Evolutionary conservation across 2,797 vertebrate genomes (phyloP).

Genomic region (Phrynocephalus guinanensis): DNA sequence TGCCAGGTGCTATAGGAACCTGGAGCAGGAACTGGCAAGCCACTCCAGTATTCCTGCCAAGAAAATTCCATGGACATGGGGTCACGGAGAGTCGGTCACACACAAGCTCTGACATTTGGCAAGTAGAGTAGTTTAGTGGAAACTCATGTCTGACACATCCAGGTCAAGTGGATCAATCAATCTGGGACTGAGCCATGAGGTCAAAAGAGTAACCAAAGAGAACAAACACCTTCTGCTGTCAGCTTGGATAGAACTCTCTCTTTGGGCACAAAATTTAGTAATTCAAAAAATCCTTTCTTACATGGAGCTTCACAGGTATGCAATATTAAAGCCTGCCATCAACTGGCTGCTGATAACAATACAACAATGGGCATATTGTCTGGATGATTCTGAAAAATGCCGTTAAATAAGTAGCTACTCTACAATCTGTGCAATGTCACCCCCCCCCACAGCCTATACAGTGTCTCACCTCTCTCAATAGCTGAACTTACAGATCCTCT

Average conservation of each 20-base stretch:
- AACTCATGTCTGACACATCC: background rate
- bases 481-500: background rate
- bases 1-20: no score
- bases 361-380: background rate
- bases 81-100: no score
- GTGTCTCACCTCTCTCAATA: background rate
- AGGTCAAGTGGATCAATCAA: slow-evolving; percentile 17
- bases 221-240: slow-evolving; percentile 6
- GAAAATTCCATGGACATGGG: no score
- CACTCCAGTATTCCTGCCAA: no score
- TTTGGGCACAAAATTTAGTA: fast-evolving
- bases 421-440: no score
- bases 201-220: slow-evolving; percentile 40
- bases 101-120: slow-evolving; percentile 20
- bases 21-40: no score
- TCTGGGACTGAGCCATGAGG: background rate
- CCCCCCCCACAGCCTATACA: no score
- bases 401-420: no score
- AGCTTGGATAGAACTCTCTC: slow-evolving; percentile 5
- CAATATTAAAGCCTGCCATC: background rate
- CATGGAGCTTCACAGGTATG: background rate
- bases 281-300: background rate
- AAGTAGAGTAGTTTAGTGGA: background rate
- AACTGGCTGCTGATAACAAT: background rate
- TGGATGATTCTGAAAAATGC: no score